Evolutionary conservation across 2,888 invertebrate species (phyloP), one percentile per base, ranked within the genome.

Genomic region (Mythimna albipuncta): DNA sequence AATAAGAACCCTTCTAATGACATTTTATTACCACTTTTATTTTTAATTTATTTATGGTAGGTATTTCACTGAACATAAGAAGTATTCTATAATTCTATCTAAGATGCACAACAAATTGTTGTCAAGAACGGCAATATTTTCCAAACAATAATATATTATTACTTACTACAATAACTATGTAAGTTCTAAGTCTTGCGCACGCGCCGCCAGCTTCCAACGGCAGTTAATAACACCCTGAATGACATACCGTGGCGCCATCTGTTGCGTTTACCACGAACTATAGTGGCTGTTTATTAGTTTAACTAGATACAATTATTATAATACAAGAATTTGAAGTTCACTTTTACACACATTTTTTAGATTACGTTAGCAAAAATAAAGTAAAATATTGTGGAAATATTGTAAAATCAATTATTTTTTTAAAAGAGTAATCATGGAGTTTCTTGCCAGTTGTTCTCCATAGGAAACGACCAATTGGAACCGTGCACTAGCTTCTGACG

Each of bases 171-270:
- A 19, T 16, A 47, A 47, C 47, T 47, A 47, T 38, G 54, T 61
- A 47, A 5, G 44, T 35, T 9, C 32, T 35, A 41, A 10, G 54
- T 16, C 16, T 35, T n/a, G 57, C 66, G 55, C 79, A 71, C 79
- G 63, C 72, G 54, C 79, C 52, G 50, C 44, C 35, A 21, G 38
- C 50, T 71, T 64, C 64, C 66, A 67, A 67, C 72, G 65, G 54
- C 83, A 64, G 63, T 66, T 82, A 71, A 78, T 78, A 78, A 67
- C 44, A 61, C 71, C 35, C 35, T 69, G 50, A 44, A 64, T 64
- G 59, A n/a, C 19, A 62, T 41, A 26, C 50, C 11, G 57, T 74
- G 47, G 81, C 67, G 75, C 84, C 80, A 80, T 83, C 80, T 80
- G 54, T 74, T 73, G 13, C 52, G 26, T 67, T 54, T n/a, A 35